Conservation (phyloP, 1,140 invertebrate species). For the Zaprionus camerounensis region DNA sequence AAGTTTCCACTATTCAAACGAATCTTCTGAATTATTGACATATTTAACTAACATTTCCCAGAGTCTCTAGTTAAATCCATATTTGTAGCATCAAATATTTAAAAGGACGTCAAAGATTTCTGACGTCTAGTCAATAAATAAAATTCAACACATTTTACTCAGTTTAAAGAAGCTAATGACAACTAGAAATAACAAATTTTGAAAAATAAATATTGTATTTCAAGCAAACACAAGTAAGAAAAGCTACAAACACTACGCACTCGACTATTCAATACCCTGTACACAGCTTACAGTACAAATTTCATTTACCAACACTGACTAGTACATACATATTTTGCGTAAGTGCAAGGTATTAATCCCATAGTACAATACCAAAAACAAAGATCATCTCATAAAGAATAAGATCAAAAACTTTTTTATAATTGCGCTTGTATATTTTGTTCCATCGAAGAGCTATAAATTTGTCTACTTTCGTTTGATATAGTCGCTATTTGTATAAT, state of each 20-base stretch:
- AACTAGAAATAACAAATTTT: conserved; percentile 1
- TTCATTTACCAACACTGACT: neutral
- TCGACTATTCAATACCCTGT: neutral
- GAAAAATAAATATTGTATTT: conserved; percentile 11
- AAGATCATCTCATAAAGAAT: conserved; percentile 2
- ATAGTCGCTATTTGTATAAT: conserved; percentile 37
- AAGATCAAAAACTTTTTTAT: conserved; percentile 8
- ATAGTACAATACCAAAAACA: neutral
- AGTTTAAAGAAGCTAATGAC: neutral
- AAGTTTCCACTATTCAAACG: neutral
- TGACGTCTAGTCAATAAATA: conserved; percentile 50
- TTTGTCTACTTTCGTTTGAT: conserved; percentile 22
- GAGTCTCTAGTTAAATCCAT: neutral
- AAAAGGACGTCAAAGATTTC: conserved; percentile 32
- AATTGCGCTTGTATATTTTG: conserved; percentile 45
- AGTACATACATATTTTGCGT: no score
- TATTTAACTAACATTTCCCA: neutral
- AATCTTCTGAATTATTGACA: neutral
- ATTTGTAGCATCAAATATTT: neutral
- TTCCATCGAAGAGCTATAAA: no score
- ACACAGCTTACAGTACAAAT: neutral
- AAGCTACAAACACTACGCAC: neutral
- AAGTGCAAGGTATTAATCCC: neutral
- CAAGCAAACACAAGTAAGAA: neutral
- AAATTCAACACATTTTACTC: conserved; percentile 19